phyloP scores from a whole-genome alignment of 2,888 invertebrate genomes.

The Trichogramma dendrolimi region DNA sequence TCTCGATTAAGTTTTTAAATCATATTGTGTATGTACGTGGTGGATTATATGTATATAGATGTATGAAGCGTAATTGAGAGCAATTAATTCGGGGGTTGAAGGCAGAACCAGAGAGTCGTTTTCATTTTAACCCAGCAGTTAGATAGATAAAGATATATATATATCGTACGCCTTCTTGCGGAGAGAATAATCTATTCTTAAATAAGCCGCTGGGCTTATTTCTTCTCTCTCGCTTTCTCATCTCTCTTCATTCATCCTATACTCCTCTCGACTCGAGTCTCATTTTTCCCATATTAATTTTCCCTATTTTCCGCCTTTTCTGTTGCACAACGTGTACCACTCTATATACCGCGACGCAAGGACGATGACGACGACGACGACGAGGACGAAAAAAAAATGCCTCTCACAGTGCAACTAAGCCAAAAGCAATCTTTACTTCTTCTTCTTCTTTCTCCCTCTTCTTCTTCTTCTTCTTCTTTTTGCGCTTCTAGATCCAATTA shows the following conservation, averaged over 20 bases:
- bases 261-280: background rate
- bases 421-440: no score
- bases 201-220: conserved; percentile 47
- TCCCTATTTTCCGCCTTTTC: no score
- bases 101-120: conserved; percentile 42
- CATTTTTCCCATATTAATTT: background rate
- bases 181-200: conserved; percentile 49
- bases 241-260: background rate
- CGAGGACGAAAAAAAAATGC: no score
- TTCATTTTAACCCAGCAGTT: conserved; percentile 44
- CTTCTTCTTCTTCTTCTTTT: background rate
- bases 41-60: no score
- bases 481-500: conserved; percentile 12
- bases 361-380: no score
- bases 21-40: no score
- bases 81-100: conserved; percentile 34
- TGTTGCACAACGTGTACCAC: no score
- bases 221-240: conserved; percentile 18
- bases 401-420: no score
- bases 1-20: no score
- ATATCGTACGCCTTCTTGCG: conserved; percentile 34
- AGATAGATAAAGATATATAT: conserved; percentile 21
- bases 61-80: conserved; percentile 19
- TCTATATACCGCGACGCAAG: no score
- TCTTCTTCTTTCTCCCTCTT: background rate